These are phyloP conservation scores for Mesoclemmys tuberculata DNA, from an alignment of 2,113 vertebrate species.

Conservation along the genomic window DNA sequence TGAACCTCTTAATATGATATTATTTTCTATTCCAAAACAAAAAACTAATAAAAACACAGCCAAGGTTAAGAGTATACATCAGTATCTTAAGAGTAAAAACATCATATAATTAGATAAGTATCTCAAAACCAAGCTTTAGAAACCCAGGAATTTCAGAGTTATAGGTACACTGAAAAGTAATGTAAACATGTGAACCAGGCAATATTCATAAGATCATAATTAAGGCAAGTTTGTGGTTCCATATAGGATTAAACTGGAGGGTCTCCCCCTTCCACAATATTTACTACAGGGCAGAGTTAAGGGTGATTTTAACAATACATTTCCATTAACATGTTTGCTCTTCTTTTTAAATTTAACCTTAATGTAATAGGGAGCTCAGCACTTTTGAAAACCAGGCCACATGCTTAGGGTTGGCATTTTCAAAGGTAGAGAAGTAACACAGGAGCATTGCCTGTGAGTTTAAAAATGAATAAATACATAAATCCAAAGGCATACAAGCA, in stretches of 20 bases:
- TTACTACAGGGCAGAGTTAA: not conserved
- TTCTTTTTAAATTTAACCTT: not conserved
- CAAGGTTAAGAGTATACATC: not conserved
- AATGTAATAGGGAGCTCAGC: not conserved
- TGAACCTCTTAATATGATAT: not conserved
- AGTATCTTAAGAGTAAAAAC: not conserved
- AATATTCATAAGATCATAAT: not conserved
- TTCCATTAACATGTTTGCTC: accelerated
- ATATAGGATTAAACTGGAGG: not conserved
- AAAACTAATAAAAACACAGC: not conserved
- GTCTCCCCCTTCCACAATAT: not conserved
- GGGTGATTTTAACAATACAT: not conserved
- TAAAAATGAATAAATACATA: not conserved
- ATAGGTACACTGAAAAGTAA: not conserved
- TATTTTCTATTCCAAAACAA: not conserved
- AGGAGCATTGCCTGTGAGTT: not conserved
- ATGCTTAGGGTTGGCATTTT: accelerated
- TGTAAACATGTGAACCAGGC: not conserved
- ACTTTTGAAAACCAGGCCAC: not conserved
- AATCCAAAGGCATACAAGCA: not conserved
- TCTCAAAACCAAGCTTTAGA: not conserved
- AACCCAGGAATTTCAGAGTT: not conserved
- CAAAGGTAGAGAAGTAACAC: not conserved
- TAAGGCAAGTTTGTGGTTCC: not conserved
- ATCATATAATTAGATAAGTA: not conserved